Base-by-base conservation (phyloP, 2,888 invertebrate genomes). In the Maniola hyperantus region DNA sequence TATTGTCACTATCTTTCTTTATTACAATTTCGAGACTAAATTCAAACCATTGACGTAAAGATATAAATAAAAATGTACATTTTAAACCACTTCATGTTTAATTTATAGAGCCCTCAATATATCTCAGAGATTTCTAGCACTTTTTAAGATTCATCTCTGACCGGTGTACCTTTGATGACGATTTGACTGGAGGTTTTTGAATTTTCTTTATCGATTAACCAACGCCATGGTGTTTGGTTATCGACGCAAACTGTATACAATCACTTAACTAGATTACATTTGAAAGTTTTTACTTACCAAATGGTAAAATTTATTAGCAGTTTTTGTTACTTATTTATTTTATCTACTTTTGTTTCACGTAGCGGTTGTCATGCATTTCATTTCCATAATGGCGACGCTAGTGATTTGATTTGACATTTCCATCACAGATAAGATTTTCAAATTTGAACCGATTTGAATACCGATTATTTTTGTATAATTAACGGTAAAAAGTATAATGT, bases 361-460 rank as follows among this genome's bases (percentile, higher is more conserved):
- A 81, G 83, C 83, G 81, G 84, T 87, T 90, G 89, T 88, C 91
- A 90, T 83, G 87, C 87, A 86, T 75, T 85, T 85, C 83, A 84
- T 87, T 87, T 85, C 91, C 90, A 90, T 91, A 84, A 89, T 91
- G 89, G 83, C 79, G 82, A 83, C 75, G 74, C 74, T 85, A 89
- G 88, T 86, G 89, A 36, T 36, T 36, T 36, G 10, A 72, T 74
- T 65, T 66, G 64, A 71, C 61, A 72, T 68, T 62, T 34, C 58
- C 63, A 69, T 65, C 58, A 72, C 65, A 70, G 65, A 51, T 61
- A 57, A 15, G 1, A 15, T 36, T n/a, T 20, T 5, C 36, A 53
- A 5, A 33, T 7, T 5, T 53, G 10, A 51, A 58, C 39, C 58
- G 64, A 54, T 13, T 59, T 15, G 4, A 26, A 44, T 66, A 48